These are phyloP conservation scores for Diarsia brunnea DNA, from an alignment of 2,888 invertebrate species.

Conservation along the genomic window DNA sequence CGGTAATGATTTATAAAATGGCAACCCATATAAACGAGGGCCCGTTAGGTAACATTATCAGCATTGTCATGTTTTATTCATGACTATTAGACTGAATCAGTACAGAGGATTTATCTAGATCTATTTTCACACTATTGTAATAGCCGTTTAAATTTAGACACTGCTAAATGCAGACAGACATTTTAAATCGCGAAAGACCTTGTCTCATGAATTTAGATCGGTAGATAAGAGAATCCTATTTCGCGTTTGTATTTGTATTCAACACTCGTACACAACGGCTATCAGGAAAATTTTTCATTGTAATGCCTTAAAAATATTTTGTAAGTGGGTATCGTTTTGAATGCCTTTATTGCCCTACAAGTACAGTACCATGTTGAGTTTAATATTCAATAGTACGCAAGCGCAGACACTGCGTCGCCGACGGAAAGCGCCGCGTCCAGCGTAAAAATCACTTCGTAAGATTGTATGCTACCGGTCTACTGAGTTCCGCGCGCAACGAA, in stretches of 20 bases:
- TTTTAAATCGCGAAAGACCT: constrained; percentile 48
- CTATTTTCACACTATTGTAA: constrained; percentile 63
- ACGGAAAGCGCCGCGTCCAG: constrained; percentile 57
- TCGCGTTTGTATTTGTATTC: constrained; percentile 43
- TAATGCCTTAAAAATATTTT: constrained; percentile 41
- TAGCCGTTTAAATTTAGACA: constrained; percentile 53
- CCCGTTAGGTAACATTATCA: constrained; percentile 67
- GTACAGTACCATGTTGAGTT: constrained; percentile 38
- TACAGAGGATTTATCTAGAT: constrained; percentile 54
- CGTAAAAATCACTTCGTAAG: constrained; percentile 66
- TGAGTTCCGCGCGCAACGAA: constrained; percentile 75
- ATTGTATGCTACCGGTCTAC: constrained; percentile 64
- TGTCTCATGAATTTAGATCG: constrained; percentile 42
- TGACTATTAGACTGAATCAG: constrained; percentile 52
- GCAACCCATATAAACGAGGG: constrained; percentile 58
- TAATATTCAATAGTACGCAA: constrained; percentile 45
- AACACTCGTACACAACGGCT: constrained; percentile 27
- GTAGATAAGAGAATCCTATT: constrained; percentile 31
- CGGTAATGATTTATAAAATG: constrained; percentile 70
- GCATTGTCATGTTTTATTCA: constrained; percentile 62
- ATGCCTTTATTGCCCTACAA: constrained; percentile 45
- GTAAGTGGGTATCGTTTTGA: constrained; percentile 34
- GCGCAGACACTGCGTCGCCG: constrained; percentile 66
- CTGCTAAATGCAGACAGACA: constrained; percentile 26
- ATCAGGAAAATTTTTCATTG: constrained; percentile 30